Evolutionary conservation across 2,113 vertebrate species (phyloP), one percentile per base, ranked within the genome.

Genomic region (Myrmecophaga tridactyla): DNA sequence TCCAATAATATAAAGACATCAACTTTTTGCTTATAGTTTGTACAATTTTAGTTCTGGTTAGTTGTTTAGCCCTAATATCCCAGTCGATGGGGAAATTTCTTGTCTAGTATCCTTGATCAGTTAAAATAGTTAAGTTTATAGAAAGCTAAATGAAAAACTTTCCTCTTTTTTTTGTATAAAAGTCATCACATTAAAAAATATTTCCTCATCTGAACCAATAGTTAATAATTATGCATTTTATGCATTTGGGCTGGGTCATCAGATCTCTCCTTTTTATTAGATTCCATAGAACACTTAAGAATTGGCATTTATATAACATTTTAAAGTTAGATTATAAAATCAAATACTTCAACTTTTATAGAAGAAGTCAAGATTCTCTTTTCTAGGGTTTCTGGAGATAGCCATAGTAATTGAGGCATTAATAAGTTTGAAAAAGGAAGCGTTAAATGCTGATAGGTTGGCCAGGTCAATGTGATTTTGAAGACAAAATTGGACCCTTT

Each of bases 101-200:
- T 63, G 85, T 53, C 92, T 0, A 36, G 20, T 73, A 31, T 58
- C 36, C 20, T 27, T 46, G 43, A 63, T 17, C 17, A 63, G 18
- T 92, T 70, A 72, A 86, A 86, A 73, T 86, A 75, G 7, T 92
- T 20, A 17, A 7, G 1, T 87, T 70, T 87, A 48, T 77, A 76
- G 67, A 5, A 87, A 93, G 62, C 75, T 69, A 70, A 93, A 88
- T 85, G 65, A 72, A 53, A 29, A 53, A 29, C 23, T 85, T 75
- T 62, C 14, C n/a, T 63, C 51, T 27, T 70, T 63, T 90, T 92
- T 78, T 51, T 14, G 27, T 63, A 65, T 7, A 82, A 72, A 53
- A 89, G 6, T 46, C 85, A 77, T 14, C 70, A 86, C 85, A 86
- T 94, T 75, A 89, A 87, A 87, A 94, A 86, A 86, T n/a, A 25